Evolutionary conservation across 2,113 vertebrate genomes (phyloP).

Genomic region (Brachirus orientalis): DNA sequence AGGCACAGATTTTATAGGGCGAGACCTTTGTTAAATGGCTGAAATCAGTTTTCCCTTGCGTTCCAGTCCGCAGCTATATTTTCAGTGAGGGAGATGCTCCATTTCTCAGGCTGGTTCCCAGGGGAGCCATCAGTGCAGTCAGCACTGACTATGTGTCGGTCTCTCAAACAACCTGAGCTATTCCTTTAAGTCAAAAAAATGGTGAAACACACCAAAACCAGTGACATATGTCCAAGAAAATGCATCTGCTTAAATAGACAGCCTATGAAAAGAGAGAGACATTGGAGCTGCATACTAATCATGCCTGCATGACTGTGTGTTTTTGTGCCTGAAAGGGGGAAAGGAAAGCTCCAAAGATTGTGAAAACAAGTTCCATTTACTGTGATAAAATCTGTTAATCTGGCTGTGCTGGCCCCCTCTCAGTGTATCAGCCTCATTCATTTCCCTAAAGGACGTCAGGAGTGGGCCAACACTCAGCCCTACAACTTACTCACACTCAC

Average conservation of each 20-base stretch:
- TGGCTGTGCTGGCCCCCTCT: slow-evolving; percentile 48
- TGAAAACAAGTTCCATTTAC: slow-evolving; percentile 61
- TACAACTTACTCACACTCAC: slow-evolving; percentile 35
- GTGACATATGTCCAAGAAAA: slow-evolving; percentile 23
- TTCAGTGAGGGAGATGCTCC: too few relatives aligned
- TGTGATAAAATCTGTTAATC: slow-evolving; percentile 71
- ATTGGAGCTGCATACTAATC: slow-evolving; percentile 45
- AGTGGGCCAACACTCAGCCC: slow-evolving; percentile 48
- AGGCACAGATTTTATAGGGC: too few relatives aligned
- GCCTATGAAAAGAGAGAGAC: slow-evolving; percentile 10
- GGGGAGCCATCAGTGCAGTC: too few relatives aligned
- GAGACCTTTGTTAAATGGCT: too few relatives aligned
- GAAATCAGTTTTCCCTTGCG: too few relatives aligned
- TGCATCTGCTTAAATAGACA: slow-evolving; percentile 11
- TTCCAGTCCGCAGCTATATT: too few relatives aligned
- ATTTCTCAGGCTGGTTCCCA: too few relatives aligned
- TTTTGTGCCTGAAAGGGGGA: slow-evolving; percentile 33
- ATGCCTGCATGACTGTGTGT: slow-evolving; percentile 29
- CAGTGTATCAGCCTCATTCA: slow-evolving; percentile 40
- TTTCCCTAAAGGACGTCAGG: slow-evolving; percentile 66
- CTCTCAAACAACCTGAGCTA: not conserved
- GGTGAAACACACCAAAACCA: slow-evolving; percentile 2
- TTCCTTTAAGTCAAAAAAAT: not conserved
- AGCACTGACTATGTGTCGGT: too few relatives aligned
- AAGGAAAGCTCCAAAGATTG: slow-evolving; percentile 47